These are phyloP conservation scores for Eudemis profundana DNA, from an alignment of 2,888 invertebrate species.

Conservation along the genomic window DNA sequence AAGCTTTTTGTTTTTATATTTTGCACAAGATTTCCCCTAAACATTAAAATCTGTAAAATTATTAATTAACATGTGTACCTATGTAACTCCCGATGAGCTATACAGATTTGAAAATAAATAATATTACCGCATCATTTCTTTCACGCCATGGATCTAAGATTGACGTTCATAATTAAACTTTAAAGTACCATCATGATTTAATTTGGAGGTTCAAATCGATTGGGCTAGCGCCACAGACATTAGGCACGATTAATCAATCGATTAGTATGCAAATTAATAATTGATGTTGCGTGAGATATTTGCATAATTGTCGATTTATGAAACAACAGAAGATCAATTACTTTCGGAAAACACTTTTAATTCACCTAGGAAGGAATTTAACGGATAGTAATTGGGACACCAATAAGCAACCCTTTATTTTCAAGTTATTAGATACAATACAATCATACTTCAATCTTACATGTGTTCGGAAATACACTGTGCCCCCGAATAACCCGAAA, in stretches of 20 bases:
- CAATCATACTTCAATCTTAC: too few relatives aligned
- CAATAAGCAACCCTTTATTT: too few relatives aligned
- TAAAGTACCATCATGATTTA: conserved; percentile 17
- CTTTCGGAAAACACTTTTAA: conserved; percentile 9
- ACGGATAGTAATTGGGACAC: too few relatives aligned
- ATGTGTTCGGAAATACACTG: too few relatives aligned
- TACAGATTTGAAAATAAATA: conserved; percentile 1
- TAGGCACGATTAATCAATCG: conserved; percentile 30
- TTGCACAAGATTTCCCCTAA: too few relatives aligned
- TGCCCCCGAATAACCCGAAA: too few relatives aligned
- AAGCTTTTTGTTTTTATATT: too few relatives aligned
- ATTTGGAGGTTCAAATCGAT: conserved; percentile 22
- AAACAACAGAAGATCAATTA: conserved; percentile 20
- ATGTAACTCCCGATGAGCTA: background rate
- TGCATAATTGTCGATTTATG: conserved; percentile 21
- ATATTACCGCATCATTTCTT: conserved; percentile 17
- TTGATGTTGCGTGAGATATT: conserved; percentile 29
- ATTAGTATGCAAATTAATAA: conserved; percentile 37
- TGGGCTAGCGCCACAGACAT: conserved; percentile 12
- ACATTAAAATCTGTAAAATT: too few relatives aligned
- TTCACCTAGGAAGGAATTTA: too few relatives aligned
- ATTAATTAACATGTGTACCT: too few relatives aligned
- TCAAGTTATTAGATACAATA: too few relatives aligned
- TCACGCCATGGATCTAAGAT: conserved; percentile 2
- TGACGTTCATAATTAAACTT: conserved; percentile 18